A percentile compares a stretch with the other conserved stretches of the same genome.
These are phyloP conservation scores for Vanessa atalanta DNA, from an alignment of 1,140 invertebrate genomes.

Conservation along the genomic window DNA sequence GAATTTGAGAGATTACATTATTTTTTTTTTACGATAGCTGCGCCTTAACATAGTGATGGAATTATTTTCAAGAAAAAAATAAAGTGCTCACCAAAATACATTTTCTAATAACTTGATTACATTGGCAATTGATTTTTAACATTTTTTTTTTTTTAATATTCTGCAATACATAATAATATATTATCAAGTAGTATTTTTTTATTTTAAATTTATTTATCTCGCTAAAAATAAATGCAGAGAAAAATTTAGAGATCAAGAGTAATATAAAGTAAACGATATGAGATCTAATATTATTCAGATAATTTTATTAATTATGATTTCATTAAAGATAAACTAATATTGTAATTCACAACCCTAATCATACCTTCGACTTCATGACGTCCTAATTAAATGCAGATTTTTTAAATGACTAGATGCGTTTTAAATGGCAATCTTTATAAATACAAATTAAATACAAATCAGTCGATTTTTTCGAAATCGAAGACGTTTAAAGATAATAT, in stretches of 20 bases:
- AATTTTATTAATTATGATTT: conserved; percentile 49
- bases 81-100: conserved; percentile 55
- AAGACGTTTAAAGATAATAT: conserved; percentile 12
- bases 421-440: conserved; percentile 65
- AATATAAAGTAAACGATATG: conserved; percentile 58
- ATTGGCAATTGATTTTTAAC: conserved; percentile 36
- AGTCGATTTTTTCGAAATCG: conserved; percentile 29
- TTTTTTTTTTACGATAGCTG: conserved; percentile 46
- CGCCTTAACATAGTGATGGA: conserved; percentile 59
- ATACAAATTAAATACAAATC: conserved; percentile 33
- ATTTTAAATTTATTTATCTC: conserved; percentile 35
- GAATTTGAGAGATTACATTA: conserved; percentile 50
- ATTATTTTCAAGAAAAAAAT: conserved; percentile 51
- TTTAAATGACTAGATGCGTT: conserved; percentile 72
- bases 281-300: conserved; percentile 66
- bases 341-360: conserved; percentile 78
- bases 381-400: conserved; percentile 59
- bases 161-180: conserved; percentile 39
- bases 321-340: conserved; percentile 67
- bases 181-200: conserved; percentile 5
- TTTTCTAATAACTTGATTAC: conserved; percentile 37
- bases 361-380: conserved; percentile 54
- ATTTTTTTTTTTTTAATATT: conserved; percentile 48
- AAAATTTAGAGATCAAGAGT: conserved; percentile 71
- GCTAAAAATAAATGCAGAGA: conserved; percentile 69